Evolutionary conservation across 2,797 vertebrate species (phyloP).

Genomic region (Melanotaenia maccullochi): DNA sequence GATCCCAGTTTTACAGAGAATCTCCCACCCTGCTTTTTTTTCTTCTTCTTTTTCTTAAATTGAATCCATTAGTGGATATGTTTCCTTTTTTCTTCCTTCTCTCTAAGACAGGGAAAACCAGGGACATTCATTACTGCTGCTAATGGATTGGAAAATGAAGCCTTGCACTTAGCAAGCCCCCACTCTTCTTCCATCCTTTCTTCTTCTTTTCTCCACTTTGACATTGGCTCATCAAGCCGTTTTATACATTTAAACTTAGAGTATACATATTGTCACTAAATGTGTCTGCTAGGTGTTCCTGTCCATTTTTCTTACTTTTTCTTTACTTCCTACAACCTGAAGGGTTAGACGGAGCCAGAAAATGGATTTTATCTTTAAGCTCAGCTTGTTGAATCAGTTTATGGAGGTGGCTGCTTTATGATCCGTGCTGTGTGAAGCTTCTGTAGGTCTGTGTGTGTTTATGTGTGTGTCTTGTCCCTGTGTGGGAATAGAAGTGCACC

Average conservation of each 20-base stretch:
- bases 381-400: slow-evolving; percentile 59
- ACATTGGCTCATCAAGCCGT: slow-evolving; percentile 1
- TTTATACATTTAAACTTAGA: slow-evolving; percentile 9
- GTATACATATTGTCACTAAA: slow-evolving; percentile 20
- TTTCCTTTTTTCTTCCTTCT: slow-evolving; percentile 38
- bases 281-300: not conserved
- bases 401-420: slow-evolving; percentile 55
- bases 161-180: slow-evolving; percentile 36
- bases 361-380: slow-evolving; percentile 60
- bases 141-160: slow-evolving; percentile 67
- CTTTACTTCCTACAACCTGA: slow-evolving; percentile 47
- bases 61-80: slow-evolving; percentile 59
- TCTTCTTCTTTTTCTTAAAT: not conserved
- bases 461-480: slow-evolving; percentile 36
- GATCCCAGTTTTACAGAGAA: slow-evolving; percentile 26
- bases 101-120: slow-evolving; percentile 25
- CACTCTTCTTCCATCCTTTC: slow-evolving; percentile 28
- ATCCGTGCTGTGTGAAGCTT: slow-evolving; percentile 42
- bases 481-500: slow-evolving; percentile 48
- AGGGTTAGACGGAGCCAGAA: slow-evolving; percentile 38
- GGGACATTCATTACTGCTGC: slow-evolving; percentile 64
- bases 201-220: slow-evolving; percentile 12
- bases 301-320: slow-evolving; percentile 34
- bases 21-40: slow-evolving; percentile 13
- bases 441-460: slow-evolving; percentile 7